These are phyloP conservation scores for Alouatta palliata DNA, from an alignment of 2,113 vertebrate genomes.

Conservation along the genomic window DNA sequence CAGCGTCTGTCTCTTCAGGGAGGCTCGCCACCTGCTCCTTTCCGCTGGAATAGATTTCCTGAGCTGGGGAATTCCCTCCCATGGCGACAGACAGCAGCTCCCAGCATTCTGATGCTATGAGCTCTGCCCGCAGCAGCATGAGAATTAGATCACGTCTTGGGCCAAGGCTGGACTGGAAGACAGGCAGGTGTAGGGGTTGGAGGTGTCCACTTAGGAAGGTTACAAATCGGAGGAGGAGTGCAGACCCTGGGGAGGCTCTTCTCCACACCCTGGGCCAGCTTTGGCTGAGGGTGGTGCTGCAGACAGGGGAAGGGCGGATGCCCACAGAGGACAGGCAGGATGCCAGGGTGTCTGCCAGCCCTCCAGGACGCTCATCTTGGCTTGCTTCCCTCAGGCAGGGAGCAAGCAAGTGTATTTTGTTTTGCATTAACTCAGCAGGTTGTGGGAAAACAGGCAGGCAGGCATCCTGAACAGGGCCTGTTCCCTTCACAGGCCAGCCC, in stretches of 20 bases:
- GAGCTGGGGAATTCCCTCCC: slow-evolving; percentile 75
- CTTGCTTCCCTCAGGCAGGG: not conserved
- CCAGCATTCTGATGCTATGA: slow-evolving; percentile 29
- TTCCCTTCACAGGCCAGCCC: not conserved
- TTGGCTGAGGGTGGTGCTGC: not conserved
- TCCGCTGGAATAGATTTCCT: slow-evolving; percentile 57
- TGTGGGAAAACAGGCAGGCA: slow-evolving; percentile 60
- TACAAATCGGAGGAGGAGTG: not conserved
- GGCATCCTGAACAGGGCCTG: slow-evolving; percentile 13
- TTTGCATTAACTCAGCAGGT: slow-evolving; percentile 56
- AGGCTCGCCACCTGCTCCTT: slow-evolving; percentile 70
- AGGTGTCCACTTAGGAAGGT: not conserved
- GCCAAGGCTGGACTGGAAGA: not conserved
- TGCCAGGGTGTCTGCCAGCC: slow-evolving; percentile 69
- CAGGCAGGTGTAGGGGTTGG: not conserved
- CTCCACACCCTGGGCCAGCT: not conserved
- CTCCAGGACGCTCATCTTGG: slow-evolving; percentile 58
- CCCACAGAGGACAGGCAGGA: slow-evolving; percentile 57
- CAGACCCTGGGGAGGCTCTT: not conserved
- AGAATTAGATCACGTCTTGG: slow-evolving; percentile 5
- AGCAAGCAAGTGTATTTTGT: slow-evolving; percentile 65
- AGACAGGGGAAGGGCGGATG: slow-evolving; percentile 52
- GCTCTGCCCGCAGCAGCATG: slow-evolving; percentile 36
- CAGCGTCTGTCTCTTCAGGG: slow-evolving; percentile 60
- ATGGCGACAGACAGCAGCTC: slow-evolving; percentile 31